phyloP scores from a whole-genome alignment of 2,888 invertebrate genomes.

The Drosophila acutilabella region DNA sequence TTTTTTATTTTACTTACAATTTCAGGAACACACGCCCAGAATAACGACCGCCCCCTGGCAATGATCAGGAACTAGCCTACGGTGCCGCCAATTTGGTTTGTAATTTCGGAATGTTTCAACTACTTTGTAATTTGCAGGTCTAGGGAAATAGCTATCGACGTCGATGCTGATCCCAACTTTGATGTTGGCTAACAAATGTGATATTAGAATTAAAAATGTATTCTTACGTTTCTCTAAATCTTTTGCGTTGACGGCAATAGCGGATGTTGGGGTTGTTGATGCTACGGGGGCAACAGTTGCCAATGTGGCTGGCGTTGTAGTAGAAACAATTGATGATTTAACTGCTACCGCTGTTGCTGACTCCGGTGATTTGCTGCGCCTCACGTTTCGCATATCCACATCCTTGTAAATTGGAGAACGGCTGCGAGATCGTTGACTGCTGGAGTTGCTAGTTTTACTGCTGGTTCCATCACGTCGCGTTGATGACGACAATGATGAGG shows the following conservation, averaged over 20 bases:
- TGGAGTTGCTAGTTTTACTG: conserved; percentile 33
- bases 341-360: background rate
- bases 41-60: conserved; percentile 39
- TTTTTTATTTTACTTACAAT: conserved; percentile 26
- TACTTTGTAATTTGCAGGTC: conserved; percentile 61
- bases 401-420: conserved; percentile 80
- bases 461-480: conserved; percentile 11
- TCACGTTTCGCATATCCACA: conserved; percentile 74
- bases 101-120: conserved; percentile 70
- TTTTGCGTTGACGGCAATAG: conserved; percentile 61
- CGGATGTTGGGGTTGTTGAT: conserved; percentile 44
- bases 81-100: conserved; percentile 73
- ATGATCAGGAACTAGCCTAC: conserved; percentile 46
- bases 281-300: conserved; percentile 19
- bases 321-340: conserved; percentile 24
- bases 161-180: conserved; percentile 42
- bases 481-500: conserved; percentile 33
- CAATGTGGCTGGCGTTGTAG: conserved; percentile 40
- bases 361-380: conserved; percentile 64
- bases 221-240: conserved; percentile 85
- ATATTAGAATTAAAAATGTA: conserved; percentile 76
- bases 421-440: conserved; percentile 77
- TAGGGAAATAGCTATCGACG: conserved; percentile 25
- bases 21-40: conserved; percentile 28
- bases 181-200: conserved; percentile 67